These are phyloP conservation scores for Erebia epiphron DNA, from an alignment of 2,888 invertebrate species.

Conservation along the genomic window DNA sequence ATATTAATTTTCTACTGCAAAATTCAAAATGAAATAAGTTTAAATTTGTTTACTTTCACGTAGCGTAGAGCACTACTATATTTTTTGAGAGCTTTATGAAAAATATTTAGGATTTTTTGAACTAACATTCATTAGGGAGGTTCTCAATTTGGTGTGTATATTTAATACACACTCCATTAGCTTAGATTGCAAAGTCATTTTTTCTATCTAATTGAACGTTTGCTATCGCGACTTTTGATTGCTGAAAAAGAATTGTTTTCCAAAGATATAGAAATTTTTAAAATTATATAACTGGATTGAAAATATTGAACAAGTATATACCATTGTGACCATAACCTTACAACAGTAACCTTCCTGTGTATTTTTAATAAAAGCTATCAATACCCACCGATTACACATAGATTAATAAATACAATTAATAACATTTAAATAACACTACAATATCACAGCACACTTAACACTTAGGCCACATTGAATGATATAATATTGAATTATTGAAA, in stretches of 20 bases:
- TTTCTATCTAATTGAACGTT: too few species aligned
- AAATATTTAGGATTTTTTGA: too few species aligned
- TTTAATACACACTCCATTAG: too few species aligned
- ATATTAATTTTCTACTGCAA: too few species aligned
- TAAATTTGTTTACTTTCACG: too few species aligned
- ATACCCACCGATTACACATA: slow-evolving; percentile 10
- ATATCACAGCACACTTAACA: slow-evolving; percentile 49
- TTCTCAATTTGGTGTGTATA: too few species aligned
- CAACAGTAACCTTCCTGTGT: not conserved
- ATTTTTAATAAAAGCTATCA: not conserved
- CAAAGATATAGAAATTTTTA: not conserved
- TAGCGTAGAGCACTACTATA: too few species aligned
- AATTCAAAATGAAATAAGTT: too few species aligned
- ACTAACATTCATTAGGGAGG: too few species aligned
- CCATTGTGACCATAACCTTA: not conserved
- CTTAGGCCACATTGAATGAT: slow-evolving; percentile 44
- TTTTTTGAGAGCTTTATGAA: too few species aligned
- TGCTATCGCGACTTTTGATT: not conserved
- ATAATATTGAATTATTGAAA: not conserved
- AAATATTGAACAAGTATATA: slow-evolving; percentile 19
- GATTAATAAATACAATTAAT: slow-evolving; percentile 12
- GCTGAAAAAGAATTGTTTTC: not conserved
- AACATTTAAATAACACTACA: slow-evolving; percentile 27
- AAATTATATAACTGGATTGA: not conserved
- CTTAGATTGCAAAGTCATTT: too few species aligned